phyloP scores from a whole-genome alignment of 2,113 vertebrate species.

The Jaculus jaculus region DNA sequence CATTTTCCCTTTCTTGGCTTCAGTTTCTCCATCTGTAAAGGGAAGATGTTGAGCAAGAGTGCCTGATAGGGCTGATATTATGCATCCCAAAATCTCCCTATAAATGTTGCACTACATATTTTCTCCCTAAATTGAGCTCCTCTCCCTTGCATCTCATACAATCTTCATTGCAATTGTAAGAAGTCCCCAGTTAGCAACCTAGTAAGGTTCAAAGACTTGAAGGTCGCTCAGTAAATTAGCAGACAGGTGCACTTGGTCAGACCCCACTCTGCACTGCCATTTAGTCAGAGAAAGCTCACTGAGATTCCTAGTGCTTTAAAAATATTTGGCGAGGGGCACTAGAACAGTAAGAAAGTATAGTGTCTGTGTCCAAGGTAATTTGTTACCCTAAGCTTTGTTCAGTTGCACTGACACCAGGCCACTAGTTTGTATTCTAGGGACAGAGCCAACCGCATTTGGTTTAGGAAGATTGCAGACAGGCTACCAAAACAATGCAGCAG shows the following conservation, averaged over 20 bases:
- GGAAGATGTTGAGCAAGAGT: background rate
- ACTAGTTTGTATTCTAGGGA: conserved; percentile 28
- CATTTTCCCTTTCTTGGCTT: conserved; percentile 4
- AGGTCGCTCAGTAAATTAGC: conserved; percentile 10
- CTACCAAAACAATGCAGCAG: conserved; percentile 36
- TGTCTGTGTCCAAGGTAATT: conserved; percentile 17
- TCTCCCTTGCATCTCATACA: background rate
- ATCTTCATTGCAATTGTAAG: conserved; percentile 14
- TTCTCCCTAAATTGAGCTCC: background rate
- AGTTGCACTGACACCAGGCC: background rate
- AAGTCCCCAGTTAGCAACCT: background rate
- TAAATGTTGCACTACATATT: background rate
- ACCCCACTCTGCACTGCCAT: background rate
- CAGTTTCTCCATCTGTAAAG: conserved; percentile 33
- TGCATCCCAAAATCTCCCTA: background rate
- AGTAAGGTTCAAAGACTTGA: background rate
- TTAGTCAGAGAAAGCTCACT: conserved; percentile 23
- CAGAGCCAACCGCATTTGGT: conserved; percentile 15
- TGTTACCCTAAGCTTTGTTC: conserved; percentile 25
- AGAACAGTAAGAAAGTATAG: background rate
- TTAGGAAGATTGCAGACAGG: conserved; percentile 37
- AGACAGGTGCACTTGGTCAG: background rate
- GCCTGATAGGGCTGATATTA: background rate
- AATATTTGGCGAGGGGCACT: background rate
- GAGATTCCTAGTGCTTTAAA: conserved; percentile 40